Percentiles rank a stretch among this genome's conserved stretches.
Conservation (phyloP, 2,888 invertebrate species). For the Chrysodeixis includens region DNA sequence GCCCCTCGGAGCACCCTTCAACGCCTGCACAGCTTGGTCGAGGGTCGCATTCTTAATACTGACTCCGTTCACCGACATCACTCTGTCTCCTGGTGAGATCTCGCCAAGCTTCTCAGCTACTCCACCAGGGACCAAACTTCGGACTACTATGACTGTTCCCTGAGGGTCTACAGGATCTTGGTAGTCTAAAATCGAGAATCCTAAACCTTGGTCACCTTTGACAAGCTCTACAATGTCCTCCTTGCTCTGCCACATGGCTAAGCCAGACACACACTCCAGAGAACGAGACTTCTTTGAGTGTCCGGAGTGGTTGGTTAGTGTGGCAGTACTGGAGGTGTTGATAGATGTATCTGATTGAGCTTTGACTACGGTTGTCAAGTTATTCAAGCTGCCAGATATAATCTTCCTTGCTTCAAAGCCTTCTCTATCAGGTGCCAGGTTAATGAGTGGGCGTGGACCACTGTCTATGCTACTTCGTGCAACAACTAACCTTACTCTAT, state of each 20-base stretch:
- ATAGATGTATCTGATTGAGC: slow-evolving; percentile 98
- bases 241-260: slow-evolving; percentile 99
- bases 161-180: slow-evolving; percentile 98
- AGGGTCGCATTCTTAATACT: slow-evolving; percentile 97
- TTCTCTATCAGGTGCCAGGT: slow-evolving; percentile 93
- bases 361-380: slow-evolving; percentile 94
- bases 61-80: slow-evolving; percentile 97
- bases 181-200: slow-evolving; percentile 99
- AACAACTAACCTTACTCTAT: slow-evolving; percentile 97
- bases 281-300: slow-evolving; percentile 95
- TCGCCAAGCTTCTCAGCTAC: slow-evolving; percentile 98
- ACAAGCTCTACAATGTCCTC: slow-evolving; percentile 96
- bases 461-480: slow-evolving; percentile 92
- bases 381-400: slow-evolving; percentile 95
- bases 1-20: slow-evolving; percentile 98
- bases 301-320: slow-evolving; percentile 91
- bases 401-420: slow-evolving; percentile 95
- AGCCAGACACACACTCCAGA: slow-evolving; percentile 97
- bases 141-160: slow-evolving; percentile 98
- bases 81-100: slow-evolving; percentile 98
- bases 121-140: slow-evolving; percentile 99
- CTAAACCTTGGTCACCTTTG: slow-evolving; percentile 98
- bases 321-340: slow-evolving; percentile 95
- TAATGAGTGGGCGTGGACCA: slow-evolving; percentile 92
- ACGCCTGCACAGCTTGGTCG: slow-evolving; percentile 98